Evolutionary conservation across 2,888 invertebrate species (phyloP).

Genomic region (Papilio elwesi): DNA sequence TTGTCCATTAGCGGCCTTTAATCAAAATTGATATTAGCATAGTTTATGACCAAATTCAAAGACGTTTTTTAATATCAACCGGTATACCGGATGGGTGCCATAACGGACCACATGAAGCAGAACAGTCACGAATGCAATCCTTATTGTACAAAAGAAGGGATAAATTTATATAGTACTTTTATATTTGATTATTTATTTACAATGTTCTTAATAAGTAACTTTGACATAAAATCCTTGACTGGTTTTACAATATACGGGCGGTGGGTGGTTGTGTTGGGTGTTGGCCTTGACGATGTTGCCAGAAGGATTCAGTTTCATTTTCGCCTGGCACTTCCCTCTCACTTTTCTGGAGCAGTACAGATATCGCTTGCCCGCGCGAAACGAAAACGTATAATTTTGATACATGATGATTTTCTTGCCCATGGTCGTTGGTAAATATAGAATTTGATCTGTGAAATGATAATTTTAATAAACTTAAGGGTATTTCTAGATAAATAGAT

Average conservation of each 20-base stretch:
- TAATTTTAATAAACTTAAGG: too few relatives aligned
- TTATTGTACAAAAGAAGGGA: too few relatives aligned
- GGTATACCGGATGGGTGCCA: too few relatives aligned
- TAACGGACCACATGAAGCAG: too few relatives aligned
- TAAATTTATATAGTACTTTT: too few relatives aligned
- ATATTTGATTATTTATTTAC: too few relatives aligned
- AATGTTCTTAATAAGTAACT: not conserved
- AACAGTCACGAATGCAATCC: too few relatives aligned
- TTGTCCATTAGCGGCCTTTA: too few relatives aligned
- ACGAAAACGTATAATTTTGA: slow-evolving; percentile 43
- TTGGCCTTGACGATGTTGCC: slow-evolving; percentile 45
- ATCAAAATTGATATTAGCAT: too few relatives aligned
- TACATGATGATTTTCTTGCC: slow-evolving; percentile 40
- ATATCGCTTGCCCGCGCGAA: slow-evolving; percentile 43
- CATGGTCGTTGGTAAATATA: slow-evolving; percentile 7
- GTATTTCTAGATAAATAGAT: too few relatives aligned
- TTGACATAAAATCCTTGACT: slow-evolving; percentile 38
- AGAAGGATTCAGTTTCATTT: slow-evolving; percentile 45
- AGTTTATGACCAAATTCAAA: too few relatives aligned
- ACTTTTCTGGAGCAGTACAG: slow-evolving; percentile 53
- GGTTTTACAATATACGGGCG: slow-evolving; percentile 44
- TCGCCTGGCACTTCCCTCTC: slow-evolving; percentile 49
- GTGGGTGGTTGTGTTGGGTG: slow-evolving; percentile 51
- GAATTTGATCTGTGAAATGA: slow-evolving; percentile 21
- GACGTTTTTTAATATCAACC: too few relatives aligned